Base-by-base conservation (phyloP, 1,140 invertebrate genomes). In the Myzus persicae region DNA sequence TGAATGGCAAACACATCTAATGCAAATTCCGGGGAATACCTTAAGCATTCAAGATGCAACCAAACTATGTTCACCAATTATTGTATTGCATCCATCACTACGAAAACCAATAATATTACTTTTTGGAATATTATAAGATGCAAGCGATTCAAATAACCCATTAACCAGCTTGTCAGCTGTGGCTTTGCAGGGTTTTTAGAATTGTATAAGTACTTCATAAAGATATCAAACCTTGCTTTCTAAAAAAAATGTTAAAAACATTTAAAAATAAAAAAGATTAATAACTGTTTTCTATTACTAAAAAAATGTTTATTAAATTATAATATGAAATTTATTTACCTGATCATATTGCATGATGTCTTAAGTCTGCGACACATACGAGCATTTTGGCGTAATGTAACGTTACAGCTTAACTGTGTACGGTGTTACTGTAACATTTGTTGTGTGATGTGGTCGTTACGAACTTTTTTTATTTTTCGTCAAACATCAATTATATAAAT, bases 51-150 rank as follows among this genome's bases (percentile, higher is more conserved):
- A 46, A 90, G 95, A 94, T 94, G 94, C 94, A 20, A 95, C 94
- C 20, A 95, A 95, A 94, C 95, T 95, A 42, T 94, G n/a, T 36
- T 44, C 51, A 20, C 95, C 95, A 94, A 95, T 94, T 95, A 95
- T 95, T 1, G 94, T n/a, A n/a, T n/a, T n/a, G 88, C 94, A 94
- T 24, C 94, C 95, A 94, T 95, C 95, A n/a, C 94, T 94, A 38
- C 94, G 94, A 93, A 95, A 95, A n/a, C 95, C 95, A 51, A 82
- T 82, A 20, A 82, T 20, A 82, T 82, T 82, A 6, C 20, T 40
- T 22, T 40, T 22, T 82, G 81, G 38, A 18, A 82, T 24, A 22
- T 82, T 22, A 82, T 22, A 24, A 38, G 24, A 20, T 22, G 20
- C 6, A 82, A 82, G 38, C 6, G 20, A 40, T 82, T 82, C 26